Evolutionary conservation across 2,797 vertebrate species (phyloP).

Genomic region (Benthosema pterotum): DNA sequence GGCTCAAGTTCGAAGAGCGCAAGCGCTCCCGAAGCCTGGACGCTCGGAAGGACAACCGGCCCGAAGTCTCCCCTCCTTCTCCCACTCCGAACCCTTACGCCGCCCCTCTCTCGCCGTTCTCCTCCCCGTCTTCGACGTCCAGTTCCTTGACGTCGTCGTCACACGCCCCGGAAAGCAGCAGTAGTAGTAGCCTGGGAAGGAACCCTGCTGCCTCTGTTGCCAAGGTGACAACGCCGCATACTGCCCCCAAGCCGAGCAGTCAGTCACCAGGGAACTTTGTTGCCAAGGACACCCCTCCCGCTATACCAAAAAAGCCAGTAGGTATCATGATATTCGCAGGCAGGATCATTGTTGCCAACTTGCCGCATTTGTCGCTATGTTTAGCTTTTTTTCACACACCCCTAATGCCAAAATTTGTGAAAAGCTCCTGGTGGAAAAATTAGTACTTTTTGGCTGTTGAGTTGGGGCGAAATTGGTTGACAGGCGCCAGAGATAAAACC

Average conservation of each 20-base stretch:
- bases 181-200: slow-evolving; percentile 59
- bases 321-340: slow-evolving; percentile 36
- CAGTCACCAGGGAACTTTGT: slow-evolving; percentile 64
- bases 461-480: too few species aligned
- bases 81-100: slow-evolving; percentile 67
- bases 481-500: too few species aligned
- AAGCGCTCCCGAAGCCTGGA: slow-evolving; percentile 88
- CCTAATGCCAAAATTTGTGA: too few species aligned
- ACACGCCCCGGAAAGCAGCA: slow-evolving; percentile 31
- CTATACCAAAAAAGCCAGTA: slow-evolving; percentile 75
- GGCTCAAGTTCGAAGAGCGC: slow-evolving; percentile 74
- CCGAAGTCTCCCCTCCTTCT: slow-evolving; percentile 25
- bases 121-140: slow-evolving; percentile 54
- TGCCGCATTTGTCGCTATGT: too few species aligned
- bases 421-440: too few species aligned
- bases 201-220: slow-evolving; percentile 53
- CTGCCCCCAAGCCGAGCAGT: slow-evolving; percentile 58
- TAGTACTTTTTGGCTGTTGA: too few species aligned
- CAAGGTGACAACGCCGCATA: slow-evolving; percentile 59
- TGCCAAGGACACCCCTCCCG: slow-evolving; percentile 62
- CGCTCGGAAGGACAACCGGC: slow-evolving; percentile 53
- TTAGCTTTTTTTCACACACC: too few species aligned
- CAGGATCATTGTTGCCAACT: too few species aligned
- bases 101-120: slow-evolving; percentile 16
- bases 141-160: slow-evolving; percentile 27